Base-by-base conservation (phyloP, 2,113 vertebrate species). In the Trogon melanurus region DNA sequence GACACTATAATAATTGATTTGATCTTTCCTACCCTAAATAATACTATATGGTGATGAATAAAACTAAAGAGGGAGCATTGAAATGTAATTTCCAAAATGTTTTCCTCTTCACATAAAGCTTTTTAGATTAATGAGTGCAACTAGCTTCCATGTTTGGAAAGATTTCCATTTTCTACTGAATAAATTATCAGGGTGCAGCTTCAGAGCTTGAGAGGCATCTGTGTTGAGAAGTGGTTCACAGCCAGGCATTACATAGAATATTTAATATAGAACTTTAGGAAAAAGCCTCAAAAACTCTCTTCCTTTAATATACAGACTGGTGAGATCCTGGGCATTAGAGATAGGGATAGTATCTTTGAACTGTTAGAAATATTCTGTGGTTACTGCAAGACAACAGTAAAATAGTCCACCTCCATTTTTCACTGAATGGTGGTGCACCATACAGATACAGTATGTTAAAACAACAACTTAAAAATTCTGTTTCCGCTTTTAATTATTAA, bases 81-180 rank as follows among this genome's bases (percentile, higher is more conserved):
- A 88, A 94, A 91, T 79, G 60, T 85, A 61, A 86, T 93, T 95
- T 94, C 47, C 89, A 48, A 93, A 92, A 95, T 93, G 48, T 94
- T 95, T 96, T 93, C 50, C 62, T 83, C 58, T 86, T 96, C 91
- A 36, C 53, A 74, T 80, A 95, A 94, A 73, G 62, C 69, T 87
- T 89, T 83, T 88, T 86, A 92, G 85, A 95, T 86, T 92, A 95
- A 95, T 89, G 70, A 88, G 54, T 79, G 44, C 62, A 90, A 76
- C 79, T 74, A 56, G 34, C 75, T 75, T 81, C 72, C 58, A 81
- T 81, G 73, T 93, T 92, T 95, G 54, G 51, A 76, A 76, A 92
- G 50, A 76, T 64, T 85, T 96, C 45, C 74, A 53, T 93, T 96
- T 96, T 93, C 90, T 89, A 64, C 30, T 79, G 75, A 94, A 87